Evolutionary conservation across 2,888 invertebrate species (phyloP).

Genomic region (Arrhopalites spinosus): DNA sequence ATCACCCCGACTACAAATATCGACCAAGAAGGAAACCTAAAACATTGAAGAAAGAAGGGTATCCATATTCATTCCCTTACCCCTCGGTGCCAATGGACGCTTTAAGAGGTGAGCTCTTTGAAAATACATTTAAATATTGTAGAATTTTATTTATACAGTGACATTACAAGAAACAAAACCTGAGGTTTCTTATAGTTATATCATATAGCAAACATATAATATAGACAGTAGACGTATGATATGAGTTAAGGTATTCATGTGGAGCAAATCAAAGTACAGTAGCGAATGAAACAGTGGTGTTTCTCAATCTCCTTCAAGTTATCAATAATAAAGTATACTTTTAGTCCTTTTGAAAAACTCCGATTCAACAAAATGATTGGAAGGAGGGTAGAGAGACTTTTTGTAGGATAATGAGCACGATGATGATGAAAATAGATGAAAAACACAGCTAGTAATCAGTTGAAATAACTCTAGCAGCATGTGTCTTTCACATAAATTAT

Average conservation of each 20-base stretch:
- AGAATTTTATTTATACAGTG: neutral
- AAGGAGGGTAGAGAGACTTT: neutral
- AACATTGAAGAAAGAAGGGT: constrained; percentile 74
- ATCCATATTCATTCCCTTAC: constrained; percentile 90
- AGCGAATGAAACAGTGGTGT: no score
- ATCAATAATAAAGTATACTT: no score
- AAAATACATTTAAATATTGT: no score
- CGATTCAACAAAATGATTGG: no score
- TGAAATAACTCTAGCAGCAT: constrained; percentile 29
- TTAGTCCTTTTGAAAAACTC: no score
- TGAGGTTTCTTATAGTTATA: constrained; percentile 10
- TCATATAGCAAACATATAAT: no score
- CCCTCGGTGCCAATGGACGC: constrained; percentile 90
- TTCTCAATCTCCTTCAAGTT: no score
- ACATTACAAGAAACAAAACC: neutral
- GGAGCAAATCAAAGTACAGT: no score
- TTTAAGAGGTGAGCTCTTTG: constrained; percentile 64
- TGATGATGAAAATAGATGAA: constrained; percentile 7
- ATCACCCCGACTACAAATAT: constrained; percentile 90
- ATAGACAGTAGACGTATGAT: no score
- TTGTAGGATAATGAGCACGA: neutral
- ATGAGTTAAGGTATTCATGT: no score
- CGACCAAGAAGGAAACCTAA: constrained; percentile 67
- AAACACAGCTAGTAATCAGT: constrained; percentile 27
- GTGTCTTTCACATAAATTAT: constrained; percentile 24